phyloP scores from a whole-genome alignment of 1,140 invertebrate species.

The Diabrotica virgifera region DNA sequence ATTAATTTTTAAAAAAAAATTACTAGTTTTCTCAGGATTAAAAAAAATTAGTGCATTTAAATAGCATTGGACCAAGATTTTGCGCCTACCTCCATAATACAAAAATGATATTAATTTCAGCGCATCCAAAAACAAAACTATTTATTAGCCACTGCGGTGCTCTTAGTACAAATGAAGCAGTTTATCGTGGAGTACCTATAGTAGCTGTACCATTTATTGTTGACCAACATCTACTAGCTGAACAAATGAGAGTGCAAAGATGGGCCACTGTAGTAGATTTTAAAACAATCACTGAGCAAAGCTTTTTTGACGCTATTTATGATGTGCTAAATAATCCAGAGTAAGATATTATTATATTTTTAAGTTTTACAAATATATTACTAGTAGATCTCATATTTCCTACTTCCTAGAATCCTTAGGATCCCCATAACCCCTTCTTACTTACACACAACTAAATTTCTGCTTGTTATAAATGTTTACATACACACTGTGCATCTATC shows the following conservation, averaged over 20 bases:
- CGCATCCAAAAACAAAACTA: slow-evolving; percentile 34
- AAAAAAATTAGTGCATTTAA: no score
- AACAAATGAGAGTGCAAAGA: neutral
- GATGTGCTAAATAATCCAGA: neutral
- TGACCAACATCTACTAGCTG: slow-evolving; percentile 34
- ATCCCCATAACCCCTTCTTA: no score
- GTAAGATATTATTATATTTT: neutral
- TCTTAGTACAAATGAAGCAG: slow-evolving; percentile 46
- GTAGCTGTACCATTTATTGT: slow-evolving; percentile 46
- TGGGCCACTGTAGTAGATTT: neutral
- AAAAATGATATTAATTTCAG: slow-evolving; percentile 7
- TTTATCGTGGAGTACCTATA: slow-evolving; percentile 54
- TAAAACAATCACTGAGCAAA: neutral
- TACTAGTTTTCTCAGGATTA: no score
- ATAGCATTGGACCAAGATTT: no score
- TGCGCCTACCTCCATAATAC: no score
- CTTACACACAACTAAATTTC: no score
- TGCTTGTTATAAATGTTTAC: no score
- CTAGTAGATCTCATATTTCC: no score
- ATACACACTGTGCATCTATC: no score
- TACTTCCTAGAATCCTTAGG: no score
- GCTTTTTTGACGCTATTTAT: neutral
- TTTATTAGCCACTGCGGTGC: slow-evolving; percentile 39
- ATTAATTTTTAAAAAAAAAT: no score
- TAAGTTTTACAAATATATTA: no score